phyloP scores from a whole-genome alignment of 2,888 invertebrate genomes.

The Anthrax anthrax region DNA sequence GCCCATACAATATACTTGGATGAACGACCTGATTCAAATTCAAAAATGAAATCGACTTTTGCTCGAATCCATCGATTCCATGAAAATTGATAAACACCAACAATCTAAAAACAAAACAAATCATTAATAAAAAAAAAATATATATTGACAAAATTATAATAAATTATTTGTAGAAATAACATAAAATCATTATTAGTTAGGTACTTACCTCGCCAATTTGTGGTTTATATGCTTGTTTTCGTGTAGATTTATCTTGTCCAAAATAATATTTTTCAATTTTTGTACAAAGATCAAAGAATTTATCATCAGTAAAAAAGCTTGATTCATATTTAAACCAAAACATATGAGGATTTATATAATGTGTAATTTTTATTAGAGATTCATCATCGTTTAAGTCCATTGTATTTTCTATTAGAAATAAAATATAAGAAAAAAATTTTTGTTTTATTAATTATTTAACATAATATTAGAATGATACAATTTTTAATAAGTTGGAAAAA shows the following conservation, averaged over 20 bases:
- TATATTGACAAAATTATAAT: too few species aligned
- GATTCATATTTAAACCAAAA: slow-evolving; percentile 11
- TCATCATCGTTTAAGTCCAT: neutral
- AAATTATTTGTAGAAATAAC: too few species aligned
- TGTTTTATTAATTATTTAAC: too few species aligned
- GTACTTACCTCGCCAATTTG: slow-evolving; percentile 1
- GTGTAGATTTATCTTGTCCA: neutral
- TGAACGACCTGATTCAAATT: neutral
- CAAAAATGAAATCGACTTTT: slow-evolving; percentile 5
- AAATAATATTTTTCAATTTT: slow-evolving; percentile 1
- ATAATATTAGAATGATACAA: too few species aligned
- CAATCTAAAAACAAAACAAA: slow-evolving; percentile 2
- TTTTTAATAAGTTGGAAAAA: too few species aligned
- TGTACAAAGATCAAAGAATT: neutral
- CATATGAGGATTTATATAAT: slow-evolving; percentile 11
- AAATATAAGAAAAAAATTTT: too few species aligned
- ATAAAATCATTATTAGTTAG: neutral
- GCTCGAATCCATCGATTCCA: slow-evolving; percentile 9
- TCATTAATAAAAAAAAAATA: neutral
- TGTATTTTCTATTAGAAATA: neutral
- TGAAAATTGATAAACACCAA: slow-evolving; percentile 5
- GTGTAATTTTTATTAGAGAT: slow-evolving; percentile 7
- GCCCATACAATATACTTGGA: slow-evolving; percentile 9
- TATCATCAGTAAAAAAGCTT: neutral
- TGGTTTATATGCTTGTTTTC: neutral